Percentiles rank a stretch among this genome's conserved stretches.
Conservation (phyloP, 1,140 invertebrate species). For the Euwallacea similis region DNA sequence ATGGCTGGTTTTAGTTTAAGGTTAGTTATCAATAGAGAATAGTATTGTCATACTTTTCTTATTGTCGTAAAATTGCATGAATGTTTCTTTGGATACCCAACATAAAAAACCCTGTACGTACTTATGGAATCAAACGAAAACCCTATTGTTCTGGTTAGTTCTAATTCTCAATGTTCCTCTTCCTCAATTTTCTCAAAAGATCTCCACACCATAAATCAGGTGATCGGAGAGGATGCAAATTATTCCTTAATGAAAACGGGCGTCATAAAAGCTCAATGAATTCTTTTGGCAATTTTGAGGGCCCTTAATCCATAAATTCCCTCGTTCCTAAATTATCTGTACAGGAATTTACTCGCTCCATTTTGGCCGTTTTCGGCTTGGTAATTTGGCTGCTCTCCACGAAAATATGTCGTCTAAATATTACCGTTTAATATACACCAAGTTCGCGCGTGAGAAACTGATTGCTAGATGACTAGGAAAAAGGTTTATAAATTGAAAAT, state of each 20-base stretch:
- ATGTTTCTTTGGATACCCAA: too few relatives aligned
- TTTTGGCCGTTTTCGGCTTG: slow-evolving; percentile 10
- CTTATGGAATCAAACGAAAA: too few relatives aligned
- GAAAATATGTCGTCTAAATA: slow-evolving; percentile 4
- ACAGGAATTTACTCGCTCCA: slow-evolving; percentile 11
- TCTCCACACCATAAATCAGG: not conserved
- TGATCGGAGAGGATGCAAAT: not conserved
- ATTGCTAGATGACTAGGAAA: not conserved
- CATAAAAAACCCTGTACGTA: too few relatives aligned
- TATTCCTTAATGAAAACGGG: not conserved
- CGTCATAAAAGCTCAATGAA: slow-evolving; percentile 4
- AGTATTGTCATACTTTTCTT: too few relatives aligned
- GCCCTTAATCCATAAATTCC: slow-evolving; percentile 15
- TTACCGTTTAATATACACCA: not conserved
- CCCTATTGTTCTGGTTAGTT: too few relatives aligned
- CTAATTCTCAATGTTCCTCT: not conserved
- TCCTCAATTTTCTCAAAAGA: not conserved
- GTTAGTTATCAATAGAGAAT: too few relatives aligned
- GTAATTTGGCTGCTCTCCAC: slow-evolving; percentile 1
- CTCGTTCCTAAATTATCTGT: slow-evolving; percentile 11
- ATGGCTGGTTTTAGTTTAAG: too few relatives aligned
- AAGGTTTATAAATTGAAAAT: too few relatives aligned
- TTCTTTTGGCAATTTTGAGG: slow-evolving; percentile 10
- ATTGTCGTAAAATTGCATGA: too few relatives aligned
- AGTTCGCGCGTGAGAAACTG: not conserved